phyloP scores from a whole-genome alignment of 2,113 vertebrate species.

The Pristiophorus japonicus region DNA sequence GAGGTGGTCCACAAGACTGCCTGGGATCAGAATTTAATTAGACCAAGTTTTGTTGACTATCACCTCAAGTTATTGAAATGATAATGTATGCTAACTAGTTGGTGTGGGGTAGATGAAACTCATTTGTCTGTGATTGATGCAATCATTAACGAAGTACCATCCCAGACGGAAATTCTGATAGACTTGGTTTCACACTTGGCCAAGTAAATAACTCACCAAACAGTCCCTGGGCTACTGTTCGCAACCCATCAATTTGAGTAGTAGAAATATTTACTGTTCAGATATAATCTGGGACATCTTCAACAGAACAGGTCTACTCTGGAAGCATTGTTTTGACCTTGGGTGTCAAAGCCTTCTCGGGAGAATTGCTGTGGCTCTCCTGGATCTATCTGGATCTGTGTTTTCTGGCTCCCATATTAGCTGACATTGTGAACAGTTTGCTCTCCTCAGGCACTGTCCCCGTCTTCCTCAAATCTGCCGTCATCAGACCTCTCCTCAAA shows the following conservation, averaged over 20 bases:
- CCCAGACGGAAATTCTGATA: neutral
- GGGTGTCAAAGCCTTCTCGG: neutral
- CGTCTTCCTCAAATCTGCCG: too few species aligned
- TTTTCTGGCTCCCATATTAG: too few species aligned
- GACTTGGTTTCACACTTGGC: neutral
- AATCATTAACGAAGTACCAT: neutral
- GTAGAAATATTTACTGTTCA: neutral
- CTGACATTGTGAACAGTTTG: too few species aligned
- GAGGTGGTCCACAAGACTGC: neutral
- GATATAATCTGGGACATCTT: neutral
- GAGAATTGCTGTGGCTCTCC: neutral
- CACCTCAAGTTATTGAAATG: slow-evolving; percentile 9
- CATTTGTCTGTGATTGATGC: slow-evolving; percentile 5
- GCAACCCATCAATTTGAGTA: neutral
- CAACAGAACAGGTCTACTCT: neutral
- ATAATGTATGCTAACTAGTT: neutral
- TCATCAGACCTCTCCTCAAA: too few species aligned
- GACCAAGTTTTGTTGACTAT: neutral
- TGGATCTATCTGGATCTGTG: neutral
- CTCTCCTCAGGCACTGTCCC: too few species aligned
- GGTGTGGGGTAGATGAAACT: neutral
- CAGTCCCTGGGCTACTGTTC: neutral
- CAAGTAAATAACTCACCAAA: neutral
- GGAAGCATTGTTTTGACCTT: neutral
- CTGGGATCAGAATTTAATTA: neutral